A percentile compares a stretch with the other conserved stretches of the same genome.
Conservation (phyloP, 2,888 invertebrate species). For the Bombyx huttoni region DNA sequence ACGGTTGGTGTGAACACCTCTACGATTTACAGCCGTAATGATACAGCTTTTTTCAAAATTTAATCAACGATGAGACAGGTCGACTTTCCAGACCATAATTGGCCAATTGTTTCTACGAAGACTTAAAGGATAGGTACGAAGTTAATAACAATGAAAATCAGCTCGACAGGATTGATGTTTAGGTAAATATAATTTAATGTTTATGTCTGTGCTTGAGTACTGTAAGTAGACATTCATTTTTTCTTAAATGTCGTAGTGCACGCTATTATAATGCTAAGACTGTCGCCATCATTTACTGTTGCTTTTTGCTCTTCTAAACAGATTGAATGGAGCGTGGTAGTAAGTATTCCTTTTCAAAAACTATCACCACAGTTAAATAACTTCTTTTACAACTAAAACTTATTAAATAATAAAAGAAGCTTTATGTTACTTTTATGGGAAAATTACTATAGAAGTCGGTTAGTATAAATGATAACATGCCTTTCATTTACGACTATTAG, state of each 20-base stretch:
- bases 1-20: not conserved
- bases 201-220: conserved; percentile 14
- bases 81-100: not conserved
- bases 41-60: not conserved
- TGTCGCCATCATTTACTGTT: conserved; percentile 72
- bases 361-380: no score
- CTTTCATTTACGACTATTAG: no score
- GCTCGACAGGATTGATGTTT: conserved; percentile 4
- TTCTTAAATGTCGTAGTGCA: conserved; percentile 38
- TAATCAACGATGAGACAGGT: not conserved
- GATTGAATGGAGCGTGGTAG: conserved; percentile 94
- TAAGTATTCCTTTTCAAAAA: conserved; percentile 73
- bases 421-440: no score
- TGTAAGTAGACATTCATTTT: conserved; percentile 23
- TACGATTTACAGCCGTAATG: not conserved
- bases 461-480: no score
- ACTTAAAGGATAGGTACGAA: conserved; percentile 1
- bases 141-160: conserved; percentile 1
- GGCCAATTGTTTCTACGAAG: not conserved
- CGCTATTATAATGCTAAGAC: not conserved
- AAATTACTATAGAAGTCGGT: no score
- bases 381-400: no score
- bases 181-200: conserved; percentile 16
- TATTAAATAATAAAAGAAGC: no score
- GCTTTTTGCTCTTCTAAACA: conserved; percentile 77